Evolutionary conservation across 2,888 invertebrate species (phyloP).

Genomic region (Hoplodrina blanda): DNA sequence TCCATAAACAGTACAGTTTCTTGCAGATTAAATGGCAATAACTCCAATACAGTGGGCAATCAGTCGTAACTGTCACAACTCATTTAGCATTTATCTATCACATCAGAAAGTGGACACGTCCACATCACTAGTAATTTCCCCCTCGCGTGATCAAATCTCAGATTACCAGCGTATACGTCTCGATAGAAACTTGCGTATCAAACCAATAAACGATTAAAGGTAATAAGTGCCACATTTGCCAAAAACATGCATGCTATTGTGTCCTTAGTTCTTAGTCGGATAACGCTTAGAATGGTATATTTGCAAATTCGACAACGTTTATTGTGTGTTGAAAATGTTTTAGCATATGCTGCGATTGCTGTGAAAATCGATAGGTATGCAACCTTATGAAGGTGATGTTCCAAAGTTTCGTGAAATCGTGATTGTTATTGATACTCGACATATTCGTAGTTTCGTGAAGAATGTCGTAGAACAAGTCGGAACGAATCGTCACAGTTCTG

Average conservation of each 20-base stretch:
- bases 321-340: background rate
- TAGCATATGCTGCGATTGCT: background rate
- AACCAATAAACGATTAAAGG: constrained; percentile 30
- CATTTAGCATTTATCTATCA: constrained; percentile 57
- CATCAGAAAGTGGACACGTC: constrained; percentile 66
- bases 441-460: constrained; percentile 38
- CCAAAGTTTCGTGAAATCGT: constrained; percentile 15
- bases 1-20: constrained; percentile 37
- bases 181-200: constrained; percentile 68
- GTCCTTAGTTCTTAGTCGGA: background rate
- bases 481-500: constrained; percentile 55
- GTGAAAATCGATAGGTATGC: constrained; percentile 10
- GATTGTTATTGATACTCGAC: constrained; percentile 20
- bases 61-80: constrained; percentile 56
- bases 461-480: constrained; percentile 35
- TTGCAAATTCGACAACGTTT: background rate
- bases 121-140: constrained; percentile 63
- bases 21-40: constrained; percentile 45
- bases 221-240: constrained; percentile 18
- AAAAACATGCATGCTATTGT: constrained; percentile 23
- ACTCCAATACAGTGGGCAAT: constrained; percentile 46
- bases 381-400: background rate
- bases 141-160: constrained; percentile 75
- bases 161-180: constrained; percentile 69
- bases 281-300: constrained; percentile 2